Evolutionary conservation across 2,113 vertebrate species (phyloP).

Genomic region (Tapirus terrestris): DNA sequence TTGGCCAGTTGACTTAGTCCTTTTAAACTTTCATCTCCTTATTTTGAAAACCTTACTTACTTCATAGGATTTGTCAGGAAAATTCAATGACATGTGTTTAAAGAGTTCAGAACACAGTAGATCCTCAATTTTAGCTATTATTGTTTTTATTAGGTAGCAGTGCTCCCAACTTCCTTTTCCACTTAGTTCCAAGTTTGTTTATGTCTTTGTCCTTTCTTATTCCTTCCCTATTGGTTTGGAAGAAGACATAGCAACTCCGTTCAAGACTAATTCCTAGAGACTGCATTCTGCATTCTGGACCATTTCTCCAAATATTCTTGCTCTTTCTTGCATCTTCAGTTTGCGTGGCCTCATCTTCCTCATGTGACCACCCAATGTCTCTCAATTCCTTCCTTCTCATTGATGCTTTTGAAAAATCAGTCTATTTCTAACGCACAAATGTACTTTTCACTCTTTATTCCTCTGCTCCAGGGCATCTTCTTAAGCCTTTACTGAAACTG

Average conservation of each 20-base stretch:
- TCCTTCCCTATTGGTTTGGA: background rate
- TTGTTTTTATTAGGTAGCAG: background rate
- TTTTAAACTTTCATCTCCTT: background rate
- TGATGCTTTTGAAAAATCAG: background rate
- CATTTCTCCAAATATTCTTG: background rate
- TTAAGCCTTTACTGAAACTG: background rate
- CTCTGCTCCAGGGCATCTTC: background rate
- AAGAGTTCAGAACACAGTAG: background rate
- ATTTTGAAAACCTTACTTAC: constrained; percentile 7
- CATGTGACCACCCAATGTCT: background rate
- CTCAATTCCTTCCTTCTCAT: background rate
- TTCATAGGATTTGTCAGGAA: background rate
- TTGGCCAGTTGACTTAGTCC: background rate
- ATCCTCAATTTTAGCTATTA: background rate
- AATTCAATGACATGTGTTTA: background rate
- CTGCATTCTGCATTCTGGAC: background rate
- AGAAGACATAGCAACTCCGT: background rate
- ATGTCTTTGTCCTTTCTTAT: background rate
- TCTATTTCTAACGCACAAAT: background rate
- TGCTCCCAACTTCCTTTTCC: background rate
- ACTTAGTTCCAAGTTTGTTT: background rate
- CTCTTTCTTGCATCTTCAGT: background rate
- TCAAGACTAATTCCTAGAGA: background rate
- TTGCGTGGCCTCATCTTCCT: background rate
- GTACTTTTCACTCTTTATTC: background rate